Conservation (phyloP, 92 coral and sea anemone species). For the Scolanthus callimorphus region DNA sequence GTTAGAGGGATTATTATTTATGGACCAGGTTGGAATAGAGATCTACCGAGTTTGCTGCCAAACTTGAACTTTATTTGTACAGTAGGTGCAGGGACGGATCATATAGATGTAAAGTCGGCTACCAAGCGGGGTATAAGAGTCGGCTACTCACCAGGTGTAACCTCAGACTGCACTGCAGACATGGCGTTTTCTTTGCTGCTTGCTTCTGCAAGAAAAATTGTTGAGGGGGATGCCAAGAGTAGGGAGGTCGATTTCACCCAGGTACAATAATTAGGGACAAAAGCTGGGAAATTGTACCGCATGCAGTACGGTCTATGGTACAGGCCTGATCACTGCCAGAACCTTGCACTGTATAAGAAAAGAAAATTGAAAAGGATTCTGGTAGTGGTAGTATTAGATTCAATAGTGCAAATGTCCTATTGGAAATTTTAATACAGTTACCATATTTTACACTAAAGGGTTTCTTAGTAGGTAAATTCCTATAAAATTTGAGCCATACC, state of each 20-base stretch:
- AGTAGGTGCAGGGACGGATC: conserved; percentile 52
- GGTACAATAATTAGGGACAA: too few species aligned
- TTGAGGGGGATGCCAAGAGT: conserved; percentile 41
- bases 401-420: too few species aligned
- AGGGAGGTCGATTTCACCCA: conserved; percentile 30
- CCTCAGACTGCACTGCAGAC: conserved; percentile 58
- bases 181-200: conserved; percentile 59
- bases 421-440: too few species aligned
- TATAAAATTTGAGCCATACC: too few species aligned
- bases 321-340: too few species aligned
- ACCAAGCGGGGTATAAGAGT: conserved; percentile 60
- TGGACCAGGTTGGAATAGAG: background rate
- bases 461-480: too few species aligned
- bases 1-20: background rate
- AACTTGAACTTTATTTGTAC: conserved; percentile 45
- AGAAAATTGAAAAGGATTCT: too few species aligned
- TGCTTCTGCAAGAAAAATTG: conserved; percentile 74
- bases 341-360: too few species aligned
- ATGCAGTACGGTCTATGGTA: too few species aligned
- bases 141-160: conserved; percentile 52
- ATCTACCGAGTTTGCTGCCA: conserved; percentile 51
- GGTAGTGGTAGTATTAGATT: too few species aligned
- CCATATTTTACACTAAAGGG: too few species aligned
- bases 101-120: conserved; percentile 63
- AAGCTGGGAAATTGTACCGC: too few species aligned